phyloP scores from a whole-genome alignment of 2,113 vertebrate species.

The Ptilonorhynchus violaceus region DNA sequence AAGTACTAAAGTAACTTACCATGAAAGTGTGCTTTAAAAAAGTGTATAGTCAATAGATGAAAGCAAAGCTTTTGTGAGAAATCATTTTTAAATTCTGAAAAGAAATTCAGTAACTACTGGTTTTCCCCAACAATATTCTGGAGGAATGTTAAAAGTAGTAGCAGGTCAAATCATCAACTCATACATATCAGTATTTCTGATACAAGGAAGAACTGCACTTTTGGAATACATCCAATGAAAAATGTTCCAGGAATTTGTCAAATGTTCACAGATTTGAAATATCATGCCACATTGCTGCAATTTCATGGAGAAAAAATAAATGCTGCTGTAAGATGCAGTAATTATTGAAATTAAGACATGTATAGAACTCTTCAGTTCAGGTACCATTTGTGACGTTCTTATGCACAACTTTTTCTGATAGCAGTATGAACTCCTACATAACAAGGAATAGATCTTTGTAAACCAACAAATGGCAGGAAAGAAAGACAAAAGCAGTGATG shows the following conservation, averaged over 20 bases:
- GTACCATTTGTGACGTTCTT: not conserved
- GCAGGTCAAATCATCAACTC: not conserved
- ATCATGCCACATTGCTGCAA: not conserved
- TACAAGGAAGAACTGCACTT: not conserved
- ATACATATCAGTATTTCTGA: not conserved
- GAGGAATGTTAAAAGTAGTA: not conserved
- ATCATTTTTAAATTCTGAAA: conserved; percentile 22
- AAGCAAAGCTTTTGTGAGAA: conserved; percentile 23
- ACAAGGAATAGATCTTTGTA: not conserved
- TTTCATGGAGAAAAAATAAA: not conserved
- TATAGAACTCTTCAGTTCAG: not conserved
- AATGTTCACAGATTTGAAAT: not conserved
- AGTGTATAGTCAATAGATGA: not conserved
- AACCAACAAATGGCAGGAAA: not conserved
- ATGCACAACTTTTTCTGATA: not conserved
- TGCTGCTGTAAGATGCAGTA: not conserved
- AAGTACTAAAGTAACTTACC: conserved; percentile 49
- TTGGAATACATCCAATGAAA: not conserved
- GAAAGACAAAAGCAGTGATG: not conserved
- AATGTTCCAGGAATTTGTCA: not conserved
- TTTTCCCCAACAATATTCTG: not conserved
- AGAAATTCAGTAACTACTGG: not conserved
- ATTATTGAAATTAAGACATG: not conserved
- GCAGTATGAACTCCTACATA: not conserved
- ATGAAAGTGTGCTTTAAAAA: conserved; percentile 6